These are phyloP conservation scores for Protobothrops flavoviridis DNA, from an alignment of 2,113 vertebrate species.

Conservation along the genomic window DNA sequence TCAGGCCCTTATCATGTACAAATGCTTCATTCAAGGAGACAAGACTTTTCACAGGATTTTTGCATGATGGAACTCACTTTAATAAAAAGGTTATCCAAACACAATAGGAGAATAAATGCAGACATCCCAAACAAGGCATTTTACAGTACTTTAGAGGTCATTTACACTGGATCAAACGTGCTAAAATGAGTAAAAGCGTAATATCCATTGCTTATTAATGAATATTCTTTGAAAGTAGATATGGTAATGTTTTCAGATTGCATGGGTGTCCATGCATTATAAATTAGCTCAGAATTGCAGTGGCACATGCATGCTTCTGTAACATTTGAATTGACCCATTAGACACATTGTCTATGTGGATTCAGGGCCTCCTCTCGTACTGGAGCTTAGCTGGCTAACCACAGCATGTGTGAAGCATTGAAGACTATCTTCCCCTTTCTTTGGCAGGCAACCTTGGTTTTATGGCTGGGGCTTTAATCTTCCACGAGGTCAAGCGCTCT, in stretches of 20 bases:
- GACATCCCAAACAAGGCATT: not conserved
- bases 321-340: not conserved
- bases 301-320: not conserved
- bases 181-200: not conserved
- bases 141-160: not conserved
- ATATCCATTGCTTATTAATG: not conserved
- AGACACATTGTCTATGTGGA: not conserved
- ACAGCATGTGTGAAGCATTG: conserved; percentile 47
- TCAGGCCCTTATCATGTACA: not conserved
- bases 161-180: conserved; percentile 7
- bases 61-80: not conserved
- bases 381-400: conserved; percentile 50
- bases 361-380: not conserved
- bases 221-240: conserved; percentile 13
- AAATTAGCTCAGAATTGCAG: conserved; percentile 14
- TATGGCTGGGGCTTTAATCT: conserved; percentile 98
- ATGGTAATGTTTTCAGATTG: conserved; percentile 28
- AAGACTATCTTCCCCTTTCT: conserved; percentile 52
- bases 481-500: conserved; percentile 89
- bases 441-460: conserved; percentile 95
- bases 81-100: not conserved
- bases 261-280: conserved; percentile 41
- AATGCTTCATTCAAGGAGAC: not conserved
- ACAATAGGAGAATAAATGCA: not conserved
- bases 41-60: not conserved